Base-by-base conservation (phyloP, 30 jellyfish, hydroid and myxozoan genomes). In the Chrysaora quinquecirrha region DNA sequence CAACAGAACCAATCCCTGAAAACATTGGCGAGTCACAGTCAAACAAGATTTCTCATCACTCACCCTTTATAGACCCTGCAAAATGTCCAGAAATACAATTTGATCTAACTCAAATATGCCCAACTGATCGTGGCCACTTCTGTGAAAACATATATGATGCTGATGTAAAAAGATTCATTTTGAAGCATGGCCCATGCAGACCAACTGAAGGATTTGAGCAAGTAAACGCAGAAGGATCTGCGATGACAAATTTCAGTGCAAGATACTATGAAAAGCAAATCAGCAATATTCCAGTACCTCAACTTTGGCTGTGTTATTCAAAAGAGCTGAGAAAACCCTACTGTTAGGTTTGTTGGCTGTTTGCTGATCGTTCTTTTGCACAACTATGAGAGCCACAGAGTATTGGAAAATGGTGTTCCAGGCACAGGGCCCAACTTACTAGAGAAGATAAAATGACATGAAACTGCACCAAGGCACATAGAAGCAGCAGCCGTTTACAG, bases 361-460 rank as follows among this genome's bases (percentile, higher is more conserved):
- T 52, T 75, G 87, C 87, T 56, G 76, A 54, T 75, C 76, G 87
- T n/a, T n/a, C n/a, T n/a, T n/a, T n/a, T n/a, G n/a, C n/a, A n/a
- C n/a, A n/a, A n/a, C n/a, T n/a, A n/a, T n/a, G n/a, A n/a, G n/a
- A n/a, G n/a, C n/a, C n/a, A n/a, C n/a, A n/a, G n/a, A n/a, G n/a
- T n/a, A n/a, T 65, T 24, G 87, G 22, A 6, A 50, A 75, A 75
- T 75, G 87, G 87, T 16, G 47, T 20, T 34, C 10, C 49, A 14
- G 47, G 4, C 2, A 19, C 47, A 25, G 11, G 21, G 35, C 80
- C 18, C 35, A 34, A 43, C 38, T 16, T 58, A 32, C 81, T 76
- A 56, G 49, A 48, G 76, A 46, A 76, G 22, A 76, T 73, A 76
- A n/a, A n/a, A n/a, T n/a, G n/a, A n/a, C n/a, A n/a, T n/a, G n/a